These are phyloP conservation scores for Sussaba pulchella DNA, from an alignment of 2,888 invertebrate genomes.

Conservation along the genomic window DNA sequence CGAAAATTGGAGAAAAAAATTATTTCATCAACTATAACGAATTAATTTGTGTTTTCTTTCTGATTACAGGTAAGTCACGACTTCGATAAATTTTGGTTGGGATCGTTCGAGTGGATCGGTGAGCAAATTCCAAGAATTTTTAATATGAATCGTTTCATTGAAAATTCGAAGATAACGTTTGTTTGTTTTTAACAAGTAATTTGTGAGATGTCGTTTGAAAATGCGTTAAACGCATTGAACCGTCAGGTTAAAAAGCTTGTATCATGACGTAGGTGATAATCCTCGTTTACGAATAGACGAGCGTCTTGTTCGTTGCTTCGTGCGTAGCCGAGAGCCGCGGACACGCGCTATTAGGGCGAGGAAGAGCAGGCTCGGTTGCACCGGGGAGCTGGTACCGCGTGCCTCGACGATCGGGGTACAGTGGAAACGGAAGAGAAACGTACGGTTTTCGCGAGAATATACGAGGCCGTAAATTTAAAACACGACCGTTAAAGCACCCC, in stretches of 20 bases:
- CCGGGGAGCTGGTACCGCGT: slow-evolving; percentile 49
- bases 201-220: no score
- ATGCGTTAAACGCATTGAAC: no score
- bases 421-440: slow-evolving; percentile 64
- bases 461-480: slow-evolving; percentile 69
- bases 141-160: no score
- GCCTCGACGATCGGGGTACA: slow-evolving; percentile 43
- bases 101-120: neutral
- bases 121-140: slow-evolving; percentile 9
- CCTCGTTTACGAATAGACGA: slow-evolving; percentile 6
- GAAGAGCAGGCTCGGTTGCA: slow-evolving; percentile 43
- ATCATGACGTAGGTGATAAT: neutral
- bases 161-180: no score
- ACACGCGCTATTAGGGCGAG: slow-evolving; percentile 56
- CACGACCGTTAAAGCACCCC: slow-evolving; percentile 65
- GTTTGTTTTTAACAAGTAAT: no score
- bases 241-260: slow-evolving; percentile 17
- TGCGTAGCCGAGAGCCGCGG: neutral
- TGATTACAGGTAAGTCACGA: slow-evolving; percentile 50
- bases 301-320: slow-evolving; percentile 18
- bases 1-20: slow-evolving; percentile 18
- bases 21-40: neutral
- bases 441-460: slow-evolving; percentile 68
- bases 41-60: neutral
- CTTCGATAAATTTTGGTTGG: neutral